Evolutionary conservation across 2,113 vertebrate species (phyloP).

Genomic region (Microtus pennsylvanicus): DNA sequence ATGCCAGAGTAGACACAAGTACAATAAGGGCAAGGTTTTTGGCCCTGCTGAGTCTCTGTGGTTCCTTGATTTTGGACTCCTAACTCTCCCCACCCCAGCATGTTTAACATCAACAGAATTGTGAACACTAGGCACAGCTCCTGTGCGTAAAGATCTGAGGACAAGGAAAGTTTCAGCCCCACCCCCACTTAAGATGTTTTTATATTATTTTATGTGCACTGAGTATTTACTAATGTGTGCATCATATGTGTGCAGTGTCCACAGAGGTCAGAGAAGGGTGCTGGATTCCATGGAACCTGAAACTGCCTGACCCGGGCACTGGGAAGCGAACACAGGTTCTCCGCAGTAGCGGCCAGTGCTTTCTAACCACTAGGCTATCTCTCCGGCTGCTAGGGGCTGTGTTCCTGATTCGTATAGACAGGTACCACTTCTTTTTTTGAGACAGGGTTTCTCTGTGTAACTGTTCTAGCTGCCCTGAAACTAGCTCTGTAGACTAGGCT

Average conservation of each 20-base stretch:
- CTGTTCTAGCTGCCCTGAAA: too few species aligned
- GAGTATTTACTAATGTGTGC: neutral
- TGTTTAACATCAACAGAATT: neutral
- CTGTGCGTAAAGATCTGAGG: neutral
- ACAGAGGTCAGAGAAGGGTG: neutral
- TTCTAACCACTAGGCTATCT: neutral
- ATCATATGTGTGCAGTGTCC: neutral
- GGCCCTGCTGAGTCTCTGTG: accelerated
- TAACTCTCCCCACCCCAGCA: neutral
- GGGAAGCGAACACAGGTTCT: neutral
- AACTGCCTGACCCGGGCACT: neutral
- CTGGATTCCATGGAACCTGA: neutral
- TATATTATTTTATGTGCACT: neutral
- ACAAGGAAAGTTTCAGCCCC: neutral
- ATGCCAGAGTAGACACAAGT: accelerated
- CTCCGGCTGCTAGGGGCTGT: neutral
- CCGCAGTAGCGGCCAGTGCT: neutral
- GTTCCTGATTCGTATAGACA: neutral
- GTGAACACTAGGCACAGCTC: neutral
- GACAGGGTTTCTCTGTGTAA: too few species aligned
- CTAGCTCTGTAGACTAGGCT: too few species aligned
- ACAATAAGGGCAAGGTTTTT: accelerated
- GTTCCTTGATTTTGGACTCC: neutral
- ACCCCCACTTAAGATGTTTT: neutral
- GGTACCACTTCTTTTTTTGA: too few species aligned